Conservation (phyloP, 2,113 vertebrate species). For the Hippocampus comes region DNA sequence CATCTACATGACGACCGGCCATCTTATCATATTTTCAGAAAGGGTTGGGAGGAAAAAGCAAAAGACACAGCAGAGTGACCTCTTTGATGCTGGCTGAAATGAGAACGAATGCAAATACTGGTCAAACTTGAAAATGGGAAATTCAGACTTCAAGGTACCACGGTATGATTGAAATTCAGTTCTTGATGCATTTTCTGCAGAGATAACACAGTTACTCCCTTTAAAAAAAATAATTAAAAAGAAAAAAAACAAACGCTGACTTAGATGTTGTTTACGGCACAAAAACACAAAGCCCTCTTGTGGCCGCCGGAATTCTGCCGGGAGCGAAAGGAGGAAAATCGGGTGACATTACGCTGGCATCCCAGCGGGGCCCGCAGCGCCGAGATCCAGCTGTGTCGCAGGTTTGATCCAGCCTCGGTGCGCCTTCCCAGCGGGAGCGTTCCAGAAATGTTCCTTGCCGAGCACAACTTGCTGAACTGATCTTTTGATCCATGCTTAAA, state of each 20-base stretch:
- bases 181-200: background rate
- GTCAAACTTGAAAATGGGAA: background rate
- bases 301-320: background rate
- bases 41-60: background rate
- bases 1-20: background rate
- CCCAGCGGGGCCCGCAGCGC: conserved; percentile 2
- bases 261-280: background rate
- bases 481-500: conserved; percentile 9
- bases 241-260: background rate
- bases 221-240: background rate
- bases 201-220: background rate
- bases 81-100: background rate
- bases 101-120: background rate
- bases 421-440: conserved; percentile 7
- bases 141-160: background rate
- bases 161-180: background rate
- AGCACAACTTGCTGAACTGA: background rate
- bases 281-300: conserved; percentile 2
- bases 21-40: background rate
- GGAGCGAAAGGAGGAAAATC: background rate
- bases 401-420: background rate
- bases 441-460: conserved; percentile 9
- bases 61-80: background rate
- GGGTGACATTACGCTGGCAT: conserved; percentile 9
- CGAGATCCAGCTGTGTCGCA: background rate